A percentile compares a stretch with the other conserved stretches of the same genome.
Evolutionary conservation across 2,888 invertebrate species (phyloP).

Genomic region (Lepidochrysops patricia): DNA sequence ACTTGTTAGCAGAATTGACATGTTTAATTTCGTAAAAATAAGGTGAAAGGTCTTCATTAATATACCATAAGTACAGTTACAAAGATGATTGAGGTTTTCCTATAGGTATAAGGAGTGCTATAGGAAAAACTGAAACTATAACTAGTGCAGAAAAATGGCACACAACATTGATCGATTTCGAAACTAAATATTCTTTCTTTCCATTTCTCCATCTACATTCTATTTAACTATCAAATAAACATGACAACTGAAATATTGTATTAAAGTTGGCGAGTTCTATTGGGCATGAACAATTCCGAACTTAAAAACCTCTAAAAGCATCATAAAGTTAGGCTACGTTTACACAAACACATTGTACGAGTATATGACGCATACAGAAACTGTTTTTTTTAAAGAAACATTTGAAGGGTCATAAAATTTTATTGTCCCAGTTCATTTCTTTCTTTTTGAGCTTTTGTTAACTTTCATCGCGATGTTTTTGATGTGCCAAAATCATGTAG

Average conservation of each 20-base stretch:
- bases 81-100: neutral
- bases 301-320: conserved; percentile 36
- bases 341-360: conserved; percentile 14
- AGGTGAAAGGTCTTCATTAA: neutral
- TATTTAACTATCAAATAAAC: conserved; percentile 2
- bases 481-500: no score
- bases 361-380: neutral
- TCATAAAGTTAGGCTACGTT: conserved; percentile 20
- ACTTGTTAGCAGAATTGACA: neutral
- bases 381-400: neutral
- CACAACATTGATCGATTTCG: neutral
- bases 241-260: conserved; percentile 7
- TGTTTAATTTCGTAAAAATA: neutral
- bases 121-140: no score
- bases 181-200: neutral
- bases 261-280: conserved; percentile 27
- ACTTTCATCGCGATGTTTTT: no score
- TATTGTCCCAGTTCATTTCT: no score
- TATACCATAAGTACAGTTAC: neutral
- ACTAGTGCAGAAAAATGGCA: neutral
- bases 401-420: no score
- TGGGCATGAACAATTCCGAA: conserved; percentile 32
- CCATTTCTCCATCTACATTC: neutral
- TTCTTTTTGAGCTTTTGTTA: no score
- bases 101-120: no score